phyloP scores from a whole-genome alignment of 2,888 invertebrate genomes.

The Pachymerium ferrugineum region DNA sequence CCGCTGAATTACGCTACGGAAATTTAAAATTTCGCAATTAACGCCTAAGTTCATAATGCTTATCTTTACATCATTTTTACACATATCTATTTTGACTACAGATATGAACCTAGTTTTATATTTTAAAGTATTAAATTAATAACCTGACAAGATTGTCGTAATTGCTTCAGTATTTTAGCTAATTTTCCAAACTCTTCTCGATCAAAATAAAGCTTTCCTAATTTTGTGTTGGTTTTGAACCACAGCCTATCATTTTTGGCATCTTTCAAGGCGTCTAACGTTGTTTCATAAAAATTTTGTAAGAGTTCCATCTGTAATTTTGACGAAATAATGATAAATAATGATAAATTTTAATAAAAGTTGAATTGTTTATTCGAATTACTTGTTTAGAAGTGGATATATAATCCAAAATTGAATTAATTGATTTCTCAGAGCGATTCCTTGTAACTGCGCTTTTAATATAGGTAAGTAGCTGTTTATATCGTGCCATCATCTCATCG shows the following conservation, averaged over 20 bases:
- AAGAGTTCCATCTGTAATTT: constrained; percentile 82
- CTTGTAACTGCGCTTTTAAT: constrained; percentile 98
- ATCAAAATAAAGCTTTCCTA: constrained; percentile 97
- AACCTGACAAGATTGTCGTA: constrained; percentile 94
- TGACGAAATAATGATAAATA: constrained; percentile 1
- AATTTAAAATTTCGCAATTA: background rate
- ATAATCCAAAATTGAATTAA: constrained; percentile 97
- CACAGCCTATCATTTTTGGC: constrained; percentile 98
- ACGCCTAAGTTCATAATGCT: no score
- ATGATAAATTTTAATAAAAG: background rate
- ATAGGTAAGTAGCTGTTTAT: constrained; percentile 93
- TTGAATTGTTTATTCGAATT: no score
- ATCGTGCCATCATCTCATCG: constrained; percentile 90
- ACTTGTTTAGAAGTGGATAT: constrained; percentile 99
- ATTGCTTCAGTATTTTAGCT: constrained; percentile 92
- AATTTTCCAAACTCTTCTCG: constrained; percentile 84
- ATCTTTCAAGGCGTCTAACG: constrained; percentile 87
- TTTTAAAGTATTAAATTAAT: no score
- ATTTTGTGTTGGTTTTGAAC: constrained; percentile 99
- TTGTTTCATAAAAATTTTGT: constrained; percentile 98
- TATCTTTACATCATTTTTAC: no score
- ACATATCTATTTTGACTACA: no score
- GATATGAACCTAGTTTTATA: no score
- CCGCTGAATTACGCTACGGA: background rate
- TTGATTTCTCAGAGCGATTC: constrained; percentile 99